Evolutionary conservation across 2,888 invertebrate genomes (phyloP).

Genomic region (Sipha maydis): DNA sequence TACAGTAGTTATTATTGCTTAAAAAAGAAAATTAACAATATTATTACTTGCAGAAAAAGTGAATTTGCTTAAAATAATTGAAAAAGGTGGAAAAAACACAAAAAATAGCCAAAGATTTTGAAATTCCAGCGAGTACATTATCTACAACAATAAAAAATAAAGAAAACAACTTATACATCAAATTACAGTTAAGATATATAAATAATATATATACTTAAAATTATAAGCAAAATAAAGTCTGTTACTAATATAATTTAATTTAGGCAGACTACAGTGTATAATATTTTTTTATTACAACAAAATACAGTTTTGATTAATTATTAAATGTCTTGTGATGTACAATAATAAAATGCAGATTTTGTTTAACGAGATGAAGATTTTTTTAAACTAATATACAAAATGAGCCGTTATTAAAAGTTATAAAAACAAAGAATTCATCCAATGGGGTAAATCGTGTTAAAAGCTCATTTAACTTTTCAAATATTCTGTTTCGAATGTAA

Average conservation of each 20-base stretch:
- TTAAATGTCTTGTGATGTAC: neutral
- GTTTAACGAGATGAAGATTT: neutral
- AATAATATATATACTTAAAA: too few relatives aligned
- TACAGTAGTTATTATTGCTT: too few relatives aligned
- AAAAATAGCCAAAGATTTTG: too few relatives aligned
- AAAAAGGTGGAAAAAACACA: too few relatives aligned
- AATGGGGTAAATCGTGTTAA: conserved; percentile 13
- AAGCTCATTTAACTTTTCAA: neutral
- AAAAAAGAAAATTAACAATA: too few relatives aligned
- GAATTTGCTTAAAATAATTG: too few relatives aligned
- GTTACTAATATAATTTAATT: neutral
- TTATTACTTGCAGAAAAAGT: too few relatives aligned
- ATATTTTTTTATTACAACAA: neutral
- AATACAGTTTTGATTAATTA: neutral
- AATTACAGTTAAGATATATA: too few relatives aligned
- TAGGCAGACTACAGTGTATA: neutral
- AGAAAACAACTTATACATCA: too few relatives aligned
- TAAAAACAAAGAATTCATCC: neutral
- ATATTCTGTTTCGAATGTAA: neutral
- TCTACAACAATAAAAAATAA: too few relatives aligned
- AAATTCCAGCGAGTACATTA: too few relatives aligned
- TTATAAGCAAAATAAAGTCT: neutral
- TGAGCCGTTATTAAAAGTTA: neutral
- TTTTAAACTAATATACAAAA: neutral
- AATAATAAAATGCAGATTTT: neutral